Base-by-base conservation (phyloP, 2,113 vertebrate species). In the Perca flavescens region DNA sequence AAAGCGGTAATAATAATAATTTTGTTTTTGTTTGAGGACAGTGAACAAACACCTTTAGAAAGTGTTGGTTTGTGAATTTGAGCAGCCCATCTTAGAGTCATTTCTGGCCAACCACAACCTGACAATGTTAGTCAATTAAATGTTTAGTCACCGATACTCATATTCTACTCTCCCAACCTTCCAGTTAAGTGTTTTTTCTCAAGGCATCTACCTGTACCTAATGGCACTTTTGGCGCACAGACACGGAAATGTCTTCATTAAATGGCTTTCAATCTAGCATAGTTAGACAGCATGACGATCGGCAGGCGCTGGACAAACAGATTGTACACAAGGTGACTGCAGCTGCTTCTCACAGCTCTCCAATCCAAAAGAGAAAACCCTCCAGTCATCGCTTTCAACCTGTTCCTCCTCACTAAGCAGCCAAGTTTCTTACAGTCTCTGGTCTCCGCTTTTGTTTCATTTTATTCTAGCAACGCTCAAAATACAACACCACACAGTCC, bases 251-350 rank as follows among this genome's bases (percentile, higher is more conserved):
- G 19, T 36, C 72, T 53, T 47, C 56, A 81, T 50, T 66, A 63
- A 75, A 79, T 3, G 10, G 36, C 70, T 85, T 78, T 75, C 63
- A 74, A 16, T 87, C 74, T 62, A 53, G 57, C 64, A 34, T 2
- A 70, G 49, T 80, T n/a, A 3, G 53, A 83, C 80, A 88, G 83
- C 70, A 65, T 74, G 85, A 68, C 57, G 25, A 77, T 76, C 91
- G 85, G 88, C 91, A 80, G 77, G 79, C 57, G 36, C 74, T 70
- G 74, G 81, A 85, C 77, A 65, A 74, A 84, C 88, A 88, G 82
- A 85, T 73, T 87, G 84, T 71, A 69, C 71, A 68, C 77, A 28
- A 83, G 85, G 74, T 47, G 52, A 62, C 74, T 22, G 76, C 85
- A 86, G 76, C 88, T 62, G 78, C 79, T 77, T 80, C 84, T 64